Percentiles rank a stretch among this genome's conserved stretches.
Conservation (phyloP, 64 coral and sea anemone genomes). For the Porites australiensis region DNA sequence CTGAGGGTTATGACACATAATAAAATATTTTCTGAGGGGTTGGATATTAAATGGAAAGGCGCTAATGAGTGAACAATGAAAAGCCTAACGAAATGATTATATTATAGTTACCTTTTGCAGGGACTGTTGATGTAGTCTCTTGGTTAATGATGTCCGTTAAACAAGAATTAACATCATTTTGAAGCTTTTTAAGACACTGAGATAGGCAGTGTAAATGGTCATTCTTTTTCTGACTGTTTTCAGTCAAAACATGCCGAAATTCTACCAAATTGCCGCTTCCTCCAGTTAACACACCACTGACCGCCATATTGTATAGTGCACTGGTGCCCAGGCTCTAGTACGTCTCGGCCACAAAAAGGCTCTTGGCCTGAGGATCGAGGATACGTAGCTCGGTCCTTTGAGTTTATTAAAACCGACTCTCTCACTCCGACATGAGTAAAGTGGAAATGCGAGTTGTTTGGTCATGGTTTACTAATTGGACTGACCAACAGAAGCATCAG, state of each 20-base stretch:
- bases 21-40: too few species aligned
- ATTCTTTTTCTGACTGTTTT: neutral
- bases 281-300: conserved; percentile 5
- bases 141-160: conserved; percentile 60
- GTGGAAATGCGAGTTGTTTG: conserved; percentile 21
- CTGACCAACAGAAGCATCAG: conserved; percentile 13
- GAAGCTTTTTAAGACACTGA: conserved; percentile 38
- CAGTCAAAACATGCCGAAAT: conserved; percentile 13
- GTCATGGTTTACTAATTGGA: conserved; percentile 63
- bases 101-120: too few species aligned
- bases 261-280: conserved; percentile 8
- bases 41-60: too few species aligned
- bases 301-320: conserved; percentile 53
- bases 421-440: neutral
- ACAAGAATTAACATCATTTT: conserved; percentile 48
- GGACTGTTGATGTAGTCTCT: neutral
- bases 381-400: too few species aligned
- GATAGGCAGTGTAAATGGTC: conserved; percentile 1
- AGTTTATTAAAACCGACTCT: too few species aligned
- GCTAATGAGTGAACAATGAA: too few species aligned
- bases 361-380: neutral
- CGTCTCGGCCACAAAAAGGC: neutral
- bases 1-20: too few species aligned
- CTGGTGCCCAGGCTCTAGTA: neutral
- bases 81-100: too few species aligned